Base-by-base conservation (phyloP, 2,797 vertebrate genomes). In the Poeciliopsis gracilis region DNA sequence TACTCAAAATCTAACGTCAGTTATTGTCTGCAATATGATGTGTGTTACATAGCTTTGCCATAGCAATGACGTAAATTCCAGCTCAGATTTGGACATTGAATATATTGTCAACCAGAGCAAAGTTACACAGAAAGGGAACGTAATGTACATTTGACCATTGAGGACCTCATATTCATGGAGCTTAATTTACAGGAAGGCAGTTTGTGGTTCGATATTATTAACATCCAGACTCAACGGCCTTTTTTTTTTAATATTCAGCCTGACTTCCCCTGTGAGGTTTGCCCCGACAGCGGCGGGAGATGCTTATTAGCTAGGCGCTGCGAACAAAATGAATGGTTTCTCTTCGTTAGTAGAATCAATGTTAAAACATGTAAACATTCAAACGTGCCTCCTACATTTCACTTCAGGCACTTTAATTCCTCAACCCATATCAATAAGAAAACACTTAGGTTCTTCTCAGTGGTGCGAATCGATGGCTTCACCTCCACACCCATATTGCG, bases 401-500 rank as follows among this genome's bases (percentile, higher is more conserved):
- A 57, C 7, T 18, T n/a, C 51, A 57, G 12, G 0, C 20, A 73
- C 12, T 74, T 43, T 6, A 43, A 74, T 74, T 30, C 6, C 36
- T n/a, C 3, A 28, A 43, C 8, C 18, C 5, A 8, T 59, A 75
- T 57, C 73, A 57, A 43, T 59, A 28, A 45, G 25, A 57, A 59
- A 75, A 59, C 18, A 30, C 38, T 30, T 75, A 5, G 30, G 23
- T 51, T 59, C 13, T n/a, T 70, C n/a, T 70, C 13, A 75, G 2
- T 38, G 28, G 18, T 46, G 20, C 78, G 45, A 83, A 78, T 67
- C 72, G 59, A 30, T 76, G 78, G 78, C 84, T 84, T 73, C 69
- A 49, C 63, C 43, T 18, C 30, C 43, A 75, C 11, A 16, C 38
- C 53, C n/a, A 23, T 51, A 30, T 13, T 23, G 45, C 1, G 55